A percentile compares a stretch with the other conserved stretches of the same genome.
Evolutionary conservation across 2,888 invertebrate genomes (phyloP).

Genomic region (Lordiphosa fenestrarum): DNA sequence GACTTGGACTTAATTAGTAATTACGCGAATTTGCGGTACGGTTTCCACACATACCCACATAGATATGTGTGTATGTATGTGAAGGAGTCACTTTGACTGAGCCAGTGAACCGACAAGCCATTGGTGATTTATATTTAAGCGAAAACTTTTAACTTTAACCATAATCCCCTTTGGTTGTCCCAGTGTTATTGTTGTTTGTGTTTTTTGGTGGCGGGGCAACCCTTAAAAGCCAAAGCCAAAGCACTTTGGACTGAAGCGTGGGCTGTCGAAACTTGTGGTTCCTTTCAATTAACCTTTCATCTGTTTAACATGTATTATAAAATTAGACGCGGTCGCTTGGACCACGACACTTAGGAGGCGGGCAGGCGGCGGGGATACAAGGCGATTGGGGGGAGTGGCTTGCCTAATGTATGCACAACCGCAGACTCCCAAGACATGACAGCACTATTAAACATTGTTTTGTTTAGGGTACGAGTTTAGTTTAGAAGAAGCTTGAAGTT

Average conservation of each 20-base stretch:
- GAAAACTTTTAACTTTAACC: slow-evolving; percentile 73
- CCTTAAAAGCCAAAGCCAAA: slow-evolving; percentile 54
- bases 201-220: slow-evolving; percentile 33
- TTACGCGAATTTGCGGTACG: slow-evolving; percentile 69
- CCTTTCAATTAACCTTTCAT: slow-evolving; percentile 73
- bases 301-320: slow-evolving; percentile 74
- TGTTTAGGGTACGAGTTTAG: slow-evolving; percentile 3
- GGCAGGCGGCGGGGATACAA: slow-evolving; percentile 20
- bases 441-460: slow-evolving; percentile 72
- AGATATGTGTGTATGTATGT: slow-evolving; percentile 14
- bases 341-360: slow-evolving; percentile 41
- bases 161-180: slow-evolving; percentile 39
- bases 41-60: slow-evolving; percentile 34
- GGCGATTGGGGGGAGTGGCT: slow-evolving; percentile 25
- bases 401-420: slow-evolving; percentile 68
- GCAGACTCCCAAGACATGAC: slow-evolving; percentile 69
- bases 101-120: slow-evolving; percentile 56
- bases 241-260: slow-evolving; percentile 39
- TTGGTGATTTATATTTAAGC: slow-evolving; percentile 72
- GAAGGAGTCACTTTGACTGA: slow-evolving; percentile 10
- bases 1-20: slow-evolving; percentile 66
- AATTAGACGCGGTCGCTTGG: slow-evolving; percentile 69
- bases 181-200: slow-evolving; percentile 13
- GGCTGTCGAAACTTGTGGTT: slow-evolving; percentile 70
- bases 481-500: slow-evolving; percentile 15